These are phyloP conservation scores for Callocephalon fimbriatum DNA, from an alignment of 2,113 vertebrate genomes.

Conservation along the genomic window DNA sequence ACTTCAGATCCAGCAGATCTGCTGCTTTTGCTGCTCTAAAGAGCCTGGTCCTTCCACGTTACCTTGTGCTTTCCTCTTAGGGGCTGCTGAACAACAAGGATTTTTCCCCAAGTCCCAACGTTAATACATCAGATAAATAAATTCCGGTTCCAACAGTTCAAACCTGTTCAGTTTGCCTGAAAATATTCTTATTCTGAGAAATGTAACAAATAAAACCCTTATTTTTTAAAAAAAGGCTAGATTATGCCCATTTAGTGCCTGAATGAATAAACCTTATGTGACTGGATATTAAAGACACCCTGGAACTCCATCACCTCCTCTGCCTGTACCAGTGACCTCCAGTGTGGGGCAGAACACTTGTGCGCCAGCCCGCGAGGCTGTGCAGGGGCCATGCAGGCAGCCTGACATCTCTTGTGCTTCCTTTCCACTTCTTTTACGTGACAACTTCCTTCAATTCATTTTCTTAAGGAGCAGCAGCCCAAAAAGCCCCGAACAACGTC, in stretches of 20 bases:
- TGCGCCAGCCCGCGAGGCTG: neutral
- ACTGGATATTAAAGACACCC: neutral
- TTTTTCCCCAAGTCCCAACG: neutral
- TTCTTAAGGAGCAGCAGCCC: slow-evolving; percentile 1
- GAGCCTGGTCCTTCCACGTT: neutral
- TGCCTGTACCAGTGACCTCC: neutral
- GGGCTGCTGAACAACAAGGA: neutral
- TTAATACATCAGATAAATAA: neutral
- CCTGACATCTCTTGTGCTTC: neutral
- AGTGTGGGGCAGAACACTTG: neutral
- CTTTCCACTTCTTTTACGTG: neutral
- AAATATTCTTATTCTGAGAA: neutral
- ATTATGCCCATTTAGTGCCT: neutral
- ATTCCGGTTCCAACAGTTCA: neutral
- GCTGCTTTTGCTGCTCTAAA: neutral
- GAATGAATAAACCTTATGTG: accelerated
- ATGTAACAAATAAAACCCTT: neutral
- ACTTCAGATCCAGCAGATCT: neutral
- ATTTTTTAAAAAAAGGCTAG: neutral
- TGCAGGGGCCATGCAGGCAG: neutral
- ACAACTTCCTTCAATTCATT: slow-evolving; percentile 57
- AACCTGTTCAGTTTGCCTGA: neutral
- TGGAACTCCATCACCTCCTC: neutral
- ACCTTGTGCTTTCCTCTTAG: neutral
- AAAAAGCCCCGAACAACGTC: neutral